These are phyloP conservation scores for Drosophila conformis DNA, from an alignment of 2,888 invertebrate species.

Conservation along the genomic window DNA sequence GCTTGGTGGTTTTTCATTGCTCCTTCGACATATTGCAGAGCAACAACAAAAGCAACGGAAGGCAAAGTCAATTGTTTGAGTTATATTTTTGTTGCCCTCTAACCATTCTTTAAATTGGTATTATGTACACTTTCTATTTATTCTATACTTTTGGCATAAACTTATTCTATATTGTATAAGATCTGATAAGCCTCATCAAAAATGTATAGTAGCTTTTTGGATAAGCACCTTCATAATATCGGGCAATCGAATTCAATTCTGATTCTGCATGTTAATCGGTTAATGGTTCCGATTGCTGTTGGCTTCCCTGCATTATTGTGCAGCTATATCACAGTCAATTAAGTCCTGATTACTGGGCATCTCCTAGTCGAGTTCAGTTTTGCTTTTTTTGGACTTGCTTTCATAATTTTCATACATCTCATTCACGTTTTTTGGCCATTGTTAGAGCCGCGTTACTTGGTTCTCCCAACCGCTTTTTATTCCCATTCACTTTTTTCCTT, in stretches of 20 bases:
- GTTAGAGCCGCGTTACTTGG: slow-evolving; percentile 16
- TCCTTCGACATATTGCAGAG: neutral
- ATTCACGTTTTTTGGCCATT: slow-evolving; percentile 20
- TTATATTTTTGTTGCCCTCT: neutral
- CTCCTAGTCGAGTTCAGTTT: neutral
- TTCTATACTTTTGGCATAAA: neutral
- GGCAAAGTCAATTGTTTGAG: slow-evolving; percentile 3
- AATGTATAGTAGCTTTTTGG: neutral
- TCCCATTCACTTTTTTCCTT: neutral
- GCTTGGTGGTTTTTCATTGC: neutral
- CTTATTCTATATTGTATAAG: neutral
- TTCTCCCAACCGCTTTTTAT: slow-evolving; percentile 2
- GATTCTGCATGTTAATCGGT: too few relatives aligned
- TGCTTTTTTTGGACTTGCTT: neutral
- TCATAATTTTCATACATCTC: slow-evolving; percentile 16
- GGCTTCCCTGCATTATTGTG: too few relatives aligned
- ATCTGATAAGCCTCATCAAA: neutral
- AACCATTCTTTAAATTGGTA: neutral
- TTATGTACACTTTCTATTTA: neutral
- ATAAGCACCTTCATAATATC: neutral
- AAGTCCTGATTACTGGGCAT: neutral
- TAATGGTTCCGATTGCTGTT: too few relatives aligned
- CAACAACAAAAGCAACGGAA: neutral
- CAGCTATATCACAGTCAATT: neutral
- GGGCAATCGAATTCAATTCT: neutral